Conservation (phyloP, 2,888 invertebrate genomes). For the Brenthis daphne region DNA sequence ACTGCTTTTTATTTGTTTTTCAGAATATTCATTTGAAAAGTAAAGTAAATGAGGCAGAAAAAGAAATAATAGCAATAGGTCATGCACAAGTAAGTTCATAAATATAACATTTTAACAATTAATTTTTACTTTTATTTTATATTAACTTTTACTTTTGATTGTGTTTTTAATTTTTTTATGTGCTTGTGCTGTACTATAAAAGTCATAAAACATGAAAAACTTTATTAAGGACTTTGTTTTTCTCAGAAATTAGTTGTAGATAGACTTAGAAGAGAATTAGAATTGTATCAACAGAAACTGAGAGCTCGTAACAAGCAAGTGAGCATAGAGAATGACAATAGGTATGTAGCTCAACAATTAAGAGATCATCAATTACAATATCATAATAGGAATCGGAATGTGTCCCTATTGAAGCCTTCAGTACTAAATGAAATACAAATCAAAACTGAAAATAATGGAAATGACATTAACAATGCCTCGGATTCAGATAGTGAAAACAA, state of each 20-base stretch:
- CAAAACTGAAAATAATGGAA: slow-evolving; percentile 65
- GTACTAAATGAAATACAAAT: slow-evolving; percentile 75
- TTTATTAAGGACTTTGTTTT: too few relatives aligned
- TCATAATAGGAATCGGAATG: slow-evolving; percentile 59
- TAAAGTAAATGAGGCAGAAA: slow-evolving; percentile 83
- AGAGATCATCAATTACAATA: slow-evolving; percentile 71
- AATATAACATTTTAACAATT: slow-evolving; percentile 4
- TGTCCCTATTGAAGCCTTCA: slow-evolving; percentile 73
- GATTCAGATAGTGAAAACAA: slow-evolving; percentile 69
- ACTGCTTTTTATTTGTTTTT: slow-evolving; percentile 45
- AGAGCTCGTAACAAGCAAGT: slow-evolving; percentile 71
- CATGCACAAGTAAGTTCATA: slow-evolving; percentile 80
- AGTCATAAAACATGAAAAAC: too few relatives aligned
- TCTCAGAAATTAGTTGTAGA: slow-evolving; percentile 81
- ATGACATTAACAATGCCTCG: slow-evolving; percentile 58
- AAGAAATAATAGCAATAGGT: slow-evolving; percentile 81
- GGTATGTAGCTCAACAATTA: slow-evolving; percentile 72
- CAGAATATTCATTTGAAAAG: slow-evolving; percentile 79
- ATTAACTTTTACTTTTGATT: neutral
- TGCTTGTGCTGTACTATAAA: too few relatives aligned
- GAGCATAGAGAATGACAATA: slow-evolving; percentile 71
- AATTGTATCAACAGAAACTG: slow-evolving; percentile 76
- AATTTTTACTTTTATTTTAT: too few relatives aligned
- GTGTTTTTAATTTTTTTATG: too few relatives aligned
- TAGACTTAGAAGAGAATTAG: slow-evolving; percentile 79